These are phyloP conservation scores for Microtus ochrogaster DNA, from an alignment of 2,113 vertebrate species.

Conservation along the genomic window DNA sequence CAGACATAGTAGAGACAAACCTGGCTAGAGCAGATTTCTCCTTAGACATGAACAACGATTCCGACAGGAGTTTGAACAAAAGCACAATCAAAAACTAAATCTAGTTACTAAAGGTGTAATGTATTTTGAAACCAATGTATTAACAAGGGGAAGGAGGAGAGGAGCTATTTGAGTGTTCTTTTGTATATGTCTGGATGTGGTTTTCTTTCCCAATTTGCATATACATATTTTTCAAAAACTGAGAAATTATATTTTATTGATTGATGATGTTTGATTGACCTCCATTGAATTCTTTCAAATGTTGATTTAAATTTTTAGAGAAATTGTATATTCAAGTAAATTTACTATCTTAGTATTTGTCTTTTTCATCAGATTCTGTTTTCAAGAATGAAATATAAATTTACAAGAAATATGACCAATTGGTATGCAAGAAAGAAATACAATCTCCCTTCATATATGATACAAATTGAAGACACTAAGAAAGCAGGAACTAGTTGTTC, in stretches of 20 bases:
- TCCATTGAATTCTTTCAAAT: background rate
- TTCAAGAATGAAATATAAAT: slow-evolving; percentile 36
- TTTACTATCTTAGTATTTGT: background rate
- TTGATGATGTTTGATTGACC: background rate
- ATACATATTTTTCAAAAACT: background rate
- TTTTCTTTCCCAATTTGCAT: background rate
- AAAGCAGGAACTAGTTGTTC: slow-evolving; percentile 2
- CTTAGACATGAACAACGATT: slow-evolving; percentile 63
- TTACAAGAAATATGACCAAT: background rate
- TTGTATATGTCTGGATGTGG: background rate
- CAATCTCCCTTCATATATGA: background rate
- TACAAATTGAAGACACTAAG: slow-evolving; percentile 3
- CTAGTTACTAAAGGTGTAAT: background rate
- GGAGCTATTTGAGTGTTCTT: background rate
- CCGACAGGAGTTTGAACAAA: slow-evolving; percentile 7
- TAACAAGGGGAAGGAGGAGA: background rate
- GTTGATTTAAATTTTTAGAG: slow-evolving; percentile 25
- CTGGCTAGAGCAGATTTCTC: background rate
- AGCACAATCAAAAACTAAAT: slow-evolving; percentile 34
- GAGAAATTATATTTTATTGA: slow-evolving; percentile 10
- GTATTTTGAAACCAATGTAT: background rate
- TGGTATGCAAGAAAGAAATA: background rate
- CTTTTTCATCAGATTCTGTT: background rate
- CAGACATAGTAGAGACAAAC: background rate
- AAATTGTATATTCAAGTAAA: slow-evolving; percentile 27